These are phyloP conservation scores for Charanyca ferruginea DNA, from an alignment of 2,888 invertebrate species.

Conservation along the genomic window DNA sequence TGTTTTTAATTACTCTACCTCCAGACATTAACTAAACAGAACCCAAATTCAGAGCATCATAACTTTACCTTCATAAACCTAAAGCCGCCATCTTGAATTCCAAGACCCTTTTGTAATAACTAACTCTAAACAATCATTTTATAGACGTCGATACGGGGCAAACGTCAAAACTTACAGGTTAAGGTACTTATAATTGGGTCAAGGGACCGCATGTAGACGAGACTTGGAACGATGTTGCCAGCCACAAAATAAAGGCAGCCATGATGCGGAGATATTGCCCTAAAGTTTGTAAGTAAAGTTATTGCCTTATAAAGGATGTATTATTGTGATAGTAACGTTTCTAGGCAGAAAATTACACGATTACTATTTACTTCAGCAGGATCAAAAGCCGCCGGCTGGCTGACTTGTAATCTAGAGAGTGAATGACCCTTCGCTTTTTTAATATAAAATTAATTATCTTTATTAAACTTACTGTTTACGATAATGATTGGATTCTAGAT, in stretches of 20 bases:
- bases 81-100: constrained; percentile 49
- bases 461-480: too few species aligned
- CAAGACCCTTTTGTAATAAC: constrained; percentile 49
- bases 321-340: too few species aligned
- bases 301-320: not conserved
- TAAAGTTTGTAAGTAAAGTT: constrained; percentile 4
- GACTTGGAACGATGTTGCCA: constrained; percentile 24
- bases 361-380: too few species aligned
- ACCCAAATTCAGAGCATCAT: constrained; percentile 35
- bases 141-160: constrained; percentile 27
- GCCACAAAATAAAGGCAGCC: constrained; percentile 25
- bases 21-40: constrained; percentile 44
- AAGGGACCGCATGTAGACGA: not conserved
- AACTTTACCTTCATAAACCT: constrained; percentile 31
- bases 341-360: too few species aligned
- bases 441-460: too few species aligned
- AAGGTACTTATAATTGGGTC: constrained; percentile 38
- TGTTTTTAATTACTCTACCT: constrained; percentile 39
- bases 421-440: too few species aligned
- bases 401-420: too few species aligned
- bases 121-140: constrained; percentile 55
- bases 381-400: too few species aligned
- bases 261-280: constrained; percentile 21
- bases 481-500: too few species aligned
- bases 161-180: constrained; percentile 44